Percentiles rank a stretch among this genome's conserved stretches.
Evolutionary conservation across 1,140 invertebrate species (phyloP).

Genomic region (Acyrthosiphon pisum): DNA sequence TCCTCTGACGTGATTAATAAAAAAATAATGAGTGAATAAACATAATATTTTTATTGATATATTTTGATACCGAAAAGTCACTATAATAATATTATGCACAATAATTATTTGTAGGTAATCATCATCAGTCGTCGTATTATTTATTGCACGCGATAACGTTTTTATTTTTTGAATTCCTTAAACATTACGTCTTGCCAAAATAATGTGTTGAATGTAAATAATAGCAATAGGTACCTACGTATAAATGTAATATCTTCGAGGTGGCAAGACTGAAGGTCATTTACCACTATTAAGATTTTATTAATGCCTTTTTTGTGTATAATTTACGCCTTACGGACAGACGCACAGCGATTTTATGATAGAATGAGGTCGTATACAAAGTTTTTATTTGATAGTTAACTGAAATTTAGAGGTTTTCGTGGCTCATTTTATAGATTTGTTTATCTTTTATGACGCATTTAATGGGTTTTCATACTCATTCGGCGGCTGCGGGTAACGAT

Average conservation of each 20-base stretch:
- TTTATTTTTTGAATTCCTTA: not conserved
- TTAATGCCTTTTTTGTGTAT: not conserved
- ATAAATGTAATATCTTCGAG: not conserved
- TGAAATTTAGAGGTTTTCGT: constrained; percentile 18
- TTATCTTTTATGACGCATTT: not conserved
- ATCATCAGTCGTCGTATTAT: not conserved
- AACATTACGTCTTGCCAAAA: not conserved
- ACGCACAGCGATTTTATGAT: not conserved
- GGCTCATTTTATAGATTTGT: constrained; percentile 32
- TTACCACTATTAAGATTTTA: constrained; percentile 1
- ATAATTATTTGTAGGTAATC: too few relatives aligned
- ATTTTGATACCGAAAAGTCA: not conserved
- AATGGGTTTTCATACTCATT: not conserved
- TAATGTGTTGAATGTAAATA: not conserved
- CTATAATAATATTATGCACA: fast-evolving
- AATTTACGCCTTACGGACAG: too few relatives aligned
- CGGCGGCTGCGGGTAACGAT: not conserved
- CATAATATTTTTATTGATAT: not conserved
- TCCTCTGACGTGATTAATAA: not conserved
- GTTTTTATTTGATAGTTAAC: constrained; percentile 36
- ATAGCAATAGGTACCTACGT: not conserved
- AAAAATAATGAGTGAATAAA: not conserved
- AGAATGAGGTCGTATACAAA: not conserved
- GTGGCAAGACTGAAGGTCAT: not conserved
- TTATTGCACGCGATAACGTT: not conserved